Evolutionary conservation across 2,888 invertebrate species (phyloP).

Genomic region (Formica aserva): DNA sequence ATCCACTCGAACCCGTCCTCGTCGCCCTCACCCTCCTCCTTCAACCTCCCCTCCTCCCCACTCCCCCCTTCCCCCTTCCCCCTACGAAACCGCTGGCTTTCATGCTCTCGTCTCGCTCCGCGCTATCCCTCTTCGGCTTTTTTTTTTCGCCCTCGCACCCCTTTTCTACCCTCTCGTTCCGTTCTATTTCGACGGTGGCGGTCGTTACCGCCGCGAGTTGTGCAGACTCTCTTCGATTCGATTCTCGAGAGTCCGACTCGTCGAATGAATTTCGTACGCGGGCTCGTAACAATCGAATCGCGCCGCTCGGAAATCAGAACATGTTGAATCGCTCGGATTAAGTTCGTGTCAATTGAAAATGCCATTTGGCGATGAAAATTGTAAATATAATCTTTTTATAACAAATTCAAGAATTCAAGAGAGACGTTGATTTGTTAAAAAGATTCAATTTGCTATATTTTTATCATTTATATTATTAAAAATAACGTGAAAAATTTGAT

Average conservation of each 20-base stretch:
- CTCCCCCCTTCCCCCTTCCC: slow-evolving; percentile 37
- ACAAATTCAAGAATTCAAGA: neutral
- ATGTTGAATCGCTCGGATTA: neutral
- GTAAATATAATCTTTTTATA: neutral
- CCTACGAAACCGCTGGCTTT: slow-evolving; percentile 46
- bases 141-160: slow-evolving; percentile 18
- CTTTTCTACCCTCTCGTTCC: slow-evolving; percentile 38
- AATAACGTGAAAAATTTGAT: neutral
- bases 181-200: slow-evolving; percentile 45
- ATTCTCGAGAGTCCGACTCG: slow-evolving; percentile 41
- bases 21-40: slow-evolving; percentile 54
- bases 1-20: slow-evolving; percentile 71
- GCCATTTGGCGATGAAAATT: neutral
- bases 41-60: slow-evolving; percentile 49
- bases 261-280: slow-evolving; percentile 41
- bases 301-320: slow-evolving; percentile 12
- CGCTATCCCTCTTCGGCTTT: slow-evolving; percentile 36
- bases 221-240: slow-evolving; percentile 47
- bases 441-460: neutral
- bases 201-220: slow-evolving; percentile 50
- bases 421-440: neutral
- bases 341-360: slow-evolving; percentile 15
- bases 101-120: slow-evolving; percentile 40
- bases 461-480: neutral
- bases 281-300: slow-evolving; percentile 46